phyloP scores from a whole-genome alignment of 2,888 invertebrate species.

The Trachelus stipa region DNA sequence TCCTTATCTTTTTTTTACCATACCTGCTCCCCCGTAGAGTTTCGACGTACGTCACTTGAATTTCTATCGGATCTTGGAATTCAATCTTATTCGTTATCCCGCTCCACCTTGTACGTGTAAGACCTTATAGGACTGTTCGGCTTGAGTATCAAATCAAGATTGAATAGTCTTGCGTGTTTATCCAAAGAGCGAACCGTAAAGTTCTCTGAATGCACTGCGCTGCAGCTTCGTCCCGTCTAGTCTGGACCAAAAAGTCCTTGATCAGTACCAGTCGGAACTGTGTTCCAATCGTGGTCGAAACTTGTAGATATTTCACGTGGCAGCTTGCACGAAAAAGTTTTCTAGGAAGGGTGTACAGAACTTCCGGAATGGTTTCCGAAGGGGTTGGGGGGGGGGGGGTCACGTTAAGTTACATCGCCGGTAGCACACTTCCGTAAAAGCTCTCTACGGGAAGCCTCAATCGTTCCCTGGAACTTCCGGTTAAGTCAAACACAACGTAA shows the following conservation, averaged over 20 bases:
- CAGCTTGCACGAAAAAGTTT: not conserved
- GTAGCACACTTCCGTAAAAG: not conserved
- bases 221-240: not conserved
- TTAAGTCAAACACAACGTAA: slow-evolving; percentile 63
- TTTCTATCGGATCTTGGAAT: not conserved
- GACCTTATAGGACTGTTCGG: not conserved
- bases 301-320: not conserved
- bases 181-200: not conserved
- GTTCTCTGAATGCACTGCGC: no score
- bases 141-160: not conserved
- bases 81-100: not conserved
- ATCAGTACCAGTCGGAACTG: not conserved
- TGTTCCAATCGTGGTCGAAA: not conserved
- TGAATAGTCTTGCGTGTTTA: not conserved
- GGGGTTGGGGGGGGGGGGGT: not conserved
- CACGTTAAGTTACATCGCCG: not conserved
- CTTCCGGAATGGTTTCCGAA: not conserved
- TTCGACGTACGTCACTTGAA: slow-evolving; percentile 4
- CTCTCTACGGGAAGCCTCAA: not conserved
- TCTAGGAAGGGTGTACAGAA: not conserved
- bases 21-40: not conserved
- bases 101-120: not conserved
- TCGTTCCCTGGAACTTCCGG: slow-evolving; percentile 48
- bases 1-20: slow-evolving; percentile 39
- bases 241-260: not conserved